These are phyloP conservation scores for Pristionchus exspectatus DNA, from an alignment of 2,888 invertebrate genomes.

Conservation along the genomic window DNA sequence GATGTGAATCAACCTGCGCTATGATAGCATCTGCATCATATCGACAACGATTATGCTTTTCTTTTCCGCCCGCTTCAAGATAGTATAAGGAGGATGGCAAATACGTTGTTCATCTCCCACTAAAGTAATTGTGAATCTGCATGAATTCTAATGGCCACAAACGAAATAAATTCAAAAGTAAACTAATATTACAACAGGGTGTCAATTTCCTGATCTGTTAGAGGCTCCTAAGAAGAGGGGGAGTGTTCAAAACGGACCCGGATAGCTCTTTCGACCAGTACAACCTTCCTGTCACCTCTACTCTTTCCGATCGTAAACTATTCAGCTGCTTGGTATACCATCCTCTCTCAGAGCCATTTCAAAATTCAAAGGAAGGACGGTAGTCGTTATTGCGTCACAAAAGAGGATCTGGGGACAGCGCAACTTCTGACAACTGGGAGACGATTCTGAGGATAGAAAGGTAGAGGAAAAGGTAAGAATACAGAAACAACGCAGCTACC, in stretches of 20 bases:
- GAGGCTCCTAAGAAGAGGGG: background rate
- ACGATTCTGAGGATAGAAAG: background rate
- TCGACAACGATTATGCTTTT: slow-evolving; percentile 45
- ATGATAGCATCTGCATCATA: slow-evolving; percentile 46
- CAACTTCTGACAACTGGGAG: background rate
- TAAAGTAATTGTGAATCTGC: too few species aligned
- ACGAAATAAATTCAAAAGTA: background rate
- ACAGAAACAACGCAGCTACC: background rate
- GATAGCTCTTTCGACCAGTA: background rate
- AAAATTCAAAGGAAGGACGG: background rate
- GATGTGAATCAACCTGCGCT: slow-evolving; percentile 31
- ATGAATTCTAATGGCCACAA: too few species aligned
- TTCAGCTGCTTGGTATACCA: slow-evolving; percentile 9
- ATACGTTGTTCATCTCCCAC: too few species aligned
- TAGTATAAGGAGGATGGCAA: background rate
- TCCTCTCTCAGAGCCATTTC: background rate
- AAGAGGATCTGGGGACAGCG: background rate
- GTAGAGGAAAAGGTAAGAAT: background rate
- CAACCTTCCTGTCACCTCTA: slow-evolving; percentile 20
- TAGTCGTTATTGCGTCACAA: background rate
- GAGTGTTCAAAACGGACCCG: too few species aligned
- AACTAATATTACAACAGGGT: too few species aligned
- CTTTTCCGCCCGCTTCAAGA: background rate
- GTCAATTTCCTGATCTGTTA: background rate
- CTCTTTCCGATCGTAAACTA: slow-evolving; percentile 41